Percentiles rank a stretch among this genome's conserved stretches.
Conservation (phyloP, 2,797 vertebrate species). For the Hozukius guyotensis region DNA sequence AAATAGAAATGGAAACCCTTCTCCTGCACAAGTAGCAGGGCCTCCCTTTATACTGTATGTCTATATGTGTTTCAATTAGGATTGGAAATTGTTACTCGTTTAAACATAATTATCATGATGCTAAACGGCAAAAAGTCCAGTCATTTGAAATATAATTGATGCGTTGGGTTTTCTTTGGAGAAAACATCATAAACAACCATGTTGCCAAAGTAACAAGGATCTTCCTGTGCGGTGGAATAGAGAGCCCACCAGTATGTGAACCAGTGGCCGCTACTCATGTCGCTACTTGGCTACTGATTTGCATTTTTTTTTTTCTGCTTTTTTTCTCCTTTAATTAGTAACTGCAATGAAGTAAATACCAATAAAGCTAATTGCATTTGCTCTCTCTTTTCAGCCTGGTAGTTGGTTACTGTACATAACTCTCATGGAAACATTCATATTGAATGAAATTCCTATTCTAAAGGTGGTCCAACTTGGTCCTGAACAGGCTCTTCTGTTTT, state of each 20-base stretch:
- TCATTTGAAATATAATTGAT: constrained; percentile 31
- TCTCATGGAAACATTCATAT: background rate
- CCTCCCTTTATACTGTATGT: constrained; percentile 19
- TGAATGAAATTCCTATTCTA: background rate
- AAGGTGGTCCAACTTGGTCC: background rate
- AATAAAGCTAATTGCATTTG: constrained; percentile 10
- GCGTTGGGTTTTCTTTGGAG: constrained; percentile 22
- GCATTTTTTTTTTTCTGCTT: background rate
- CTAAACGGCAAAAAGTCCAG: constrained; percentile 1
- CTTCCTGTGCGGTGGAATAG: constrained; percentile 20
- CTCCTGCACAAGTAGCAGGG: background rate
- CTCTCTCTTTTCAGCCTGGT: background rate
- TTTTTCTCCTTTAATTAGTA: constrained; percentile 4
- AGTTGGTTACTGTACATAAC: background rate
- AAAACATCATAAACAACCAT: constrained; percentile 37
- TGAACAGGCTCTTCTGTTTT: background rate
- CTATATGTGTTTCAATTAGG: constrained; percentile 34
- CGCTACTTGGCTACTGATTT: constrained; percentile 1
- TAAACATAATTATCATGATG: constrained; percentile 41
- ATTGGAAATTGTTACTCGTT: constrained; percentile 46
- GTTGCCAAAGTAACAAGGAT: constrained; percentile 21
- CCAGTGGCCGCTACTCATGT: constrained; percentile 6
- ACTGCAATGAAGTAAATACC: constrained; percentile 7
- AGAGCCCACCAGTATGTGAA: constrained; percentile 10
- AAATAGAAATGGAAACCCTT: constrained; percentile 8